Base-by-base conservation (phyloP, 2,797 vertebrate genomes). In the Saguinus oedipus region DNA sequence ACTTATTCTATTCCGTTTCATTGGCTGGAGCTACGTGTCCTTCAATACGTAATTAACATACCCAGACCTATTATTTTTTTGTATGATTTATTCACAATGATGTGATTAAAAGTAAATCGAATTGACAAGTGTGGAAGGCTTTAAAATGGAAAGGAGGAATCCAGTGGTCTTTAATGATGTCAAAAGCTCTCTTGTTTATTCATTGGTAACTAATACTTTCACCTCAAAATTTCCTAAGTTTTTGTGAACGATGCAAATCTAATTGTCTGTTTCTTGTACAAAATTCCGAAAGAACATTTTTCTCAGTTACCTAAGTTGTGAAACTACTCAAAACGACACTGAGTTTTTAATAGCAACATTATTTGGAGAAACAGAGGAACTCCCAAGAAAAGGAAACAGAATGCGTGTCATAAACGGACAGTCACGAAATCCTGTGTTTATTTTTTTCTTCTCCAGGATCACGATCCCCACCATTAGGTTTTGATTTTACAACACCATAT, bases 241-340 rank as follows among this genome's bases (percentile, higher is more conserved):
- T 97, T 94, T 97, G 86, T 95, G 90, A 80, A 90, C 76, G 94
- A 93, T 86, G 79, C 15, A 97, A 94, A 97, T 88, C 22, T 80
- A 44, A 59, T 15, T 94, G 59, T 96, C 75, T 46, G 44, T 96
- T 89, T 80, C 53, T 90, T 95, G 30, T 79, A 97, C 88, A 97
- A 72, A 57, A 97, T 95, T 94, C 30, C 80, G 5, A 90, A 70
- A 22, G 27, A 88, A 46, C 27, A 95, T 96, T 95, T 96, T 97
- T 97, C 94, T 97, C 93, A 82, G 89, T 97, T 97, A 97, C 48
- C 12, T 96, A 97, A 94, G 87, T 97, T 98, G 92, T 93, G 85
- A 30, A 97, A 61, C 86, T 88, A 84, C 90, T 97, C 7, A 95
- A 91, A 22, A 96, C 33, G 84, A 95, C 57, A 70, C n/a, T 33